Evolutionary conservation across 1,140 invertebrate genomes (phyloP).

Genomic region (Tigriopus japonicus): DNA sequence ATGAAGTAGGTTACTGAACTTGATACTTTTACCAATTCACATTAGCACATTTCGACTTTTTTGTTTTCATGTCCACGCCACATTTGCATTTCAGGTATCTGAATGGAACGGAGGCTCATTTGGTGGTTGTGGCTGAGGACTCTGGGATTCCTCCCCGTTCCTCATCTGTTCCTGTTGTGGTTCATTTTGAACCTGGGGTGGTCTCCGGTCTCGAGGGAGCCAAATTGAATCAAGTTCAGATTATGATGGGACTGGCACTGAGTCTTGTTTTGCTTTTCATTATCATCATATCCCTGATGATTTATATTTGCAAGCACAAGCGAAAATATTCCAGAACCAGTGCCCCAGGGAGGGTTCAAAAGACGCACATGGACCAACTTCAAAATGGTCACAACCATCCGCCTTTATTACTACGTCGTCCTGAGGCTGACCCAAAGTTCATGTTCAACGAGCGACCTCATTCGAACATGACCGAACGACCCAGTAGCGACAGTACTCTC

Average conservation of each 20-base stretch:
- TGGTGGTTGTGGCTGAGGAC: slow-evolving; percentile 59
- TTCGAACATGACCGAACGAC: no score
- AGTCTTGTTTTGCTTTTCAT: slow-evolving; percentile 47
- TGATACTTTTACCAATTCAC: no score
- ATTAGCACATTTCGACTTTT: no score
- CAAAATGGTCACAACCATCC: no score
- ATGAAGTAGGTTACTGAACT: slow-evolving; percentile 14
- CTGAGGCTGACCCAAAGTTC: no score
- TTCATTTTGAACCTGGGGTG: slow-evolving; percentile 42
- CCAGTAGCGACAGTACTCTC: no score
- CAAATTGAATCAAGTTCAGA: background rate
- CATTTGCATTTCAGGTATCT: slow-evolving; percentile 21
- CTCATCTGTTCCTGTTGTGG: slow-evolving; percentile 49
- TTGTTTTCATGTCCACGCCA: no score
- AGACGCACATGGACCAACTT: no score
- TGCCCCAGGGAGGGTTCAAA: background rate
- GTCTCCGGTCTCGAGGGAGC: slow-evolving; percentile 21
- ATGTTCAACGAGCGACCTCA: no score
- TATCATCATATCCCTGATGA: slow-evolving; percentile 46
- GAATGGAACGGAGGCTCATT: slow-evolving; percentile 39
- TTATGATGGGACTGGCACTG: slow-evolving; percentile 35
- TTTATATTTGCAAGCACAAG: slow-evolving; percentile 41
- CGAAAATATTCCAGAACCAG: background rate
- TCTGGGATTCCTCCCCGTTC: slow-evolving; percentile 49
- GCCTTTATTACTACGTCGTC: no score